Conservation (phyloP, 2,888 invertebrate species). For the Caenorhabditis sp. region DNA sequence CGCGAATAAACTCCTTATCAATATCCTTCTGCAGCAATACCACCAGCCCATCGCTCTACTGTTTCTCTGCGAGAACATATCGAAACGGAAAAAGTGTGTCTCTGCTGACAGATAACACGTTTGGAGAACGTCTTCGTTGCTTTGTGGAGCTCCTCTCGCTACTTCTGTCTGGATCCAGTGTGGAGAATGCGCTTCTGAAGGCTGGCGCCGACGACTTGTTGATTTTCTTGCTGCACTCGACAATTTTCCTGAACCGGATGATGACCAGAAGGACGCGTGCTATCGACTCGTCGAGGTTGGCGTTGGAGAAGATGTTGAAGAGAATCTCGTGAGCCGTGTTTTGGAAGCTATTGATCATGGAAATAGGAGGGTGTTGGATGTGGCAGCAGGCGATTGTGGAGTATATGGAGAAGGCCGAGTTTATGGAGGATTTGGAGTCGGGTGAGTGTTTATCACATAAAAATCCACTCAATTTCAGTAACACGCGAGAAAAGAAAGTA, state of each 20-base stretch:
- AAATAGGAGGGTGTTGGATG: slow-evolving; percentile 52
- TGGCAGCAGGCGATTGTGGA: slow-evolving; percentile 41
- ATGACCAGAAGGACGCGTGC: slow-evolving; percentile 57
- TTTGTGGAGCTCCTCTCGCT: slow-evolving; percentile 63
- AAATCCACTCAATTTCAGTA: too few species aligned
- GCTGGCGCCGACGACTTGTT: slow-evolving; percentile 68
- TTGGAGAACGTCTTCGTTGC: slow-evolving; percentile 57
- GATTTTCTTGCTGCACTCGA: slow-evolving; percentile 70
- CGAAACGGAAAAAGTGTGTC: too few species aligned
- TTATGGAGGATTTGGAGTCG: slow-evolving; percentile 39
- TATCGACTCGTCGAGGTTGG: slow-evolving; percentile 63
- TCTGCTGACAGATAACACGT: slow-evolving; percentile 39
- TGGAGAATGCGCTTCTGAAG: slow-evolving; percentile 70
- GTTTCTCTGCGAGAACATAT: too few species aligned
- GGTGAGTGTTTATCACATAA: too few species aligned
- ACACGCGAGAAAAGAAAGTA: too few species aligned
- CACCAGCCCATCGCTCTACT: slow-evolving; percentile 62
- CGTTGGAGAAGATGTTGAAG: slow-evolving; percentile 66
- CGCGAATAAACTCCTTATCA: slow-evolving; percentile 59
- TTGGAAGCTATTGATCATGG: slow-evolving; percentile 45
- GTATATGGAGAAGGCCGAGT: slow-evolving; percentile 29
- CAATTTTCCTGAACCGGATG: slow-evolving; percentile 68
- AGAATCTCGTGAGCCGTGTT: slow-evolving; percentile 62
- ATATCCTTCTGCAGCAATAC: slow-evolving; percentile 50
- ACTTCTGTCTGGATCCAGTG: slow-evolving; percentile 63